These are phyloP conservation scores for Heliornis fulica DNA, from an alignment of 2,113 vertebrate genomes.

Conservation along the genomic window DNA sequence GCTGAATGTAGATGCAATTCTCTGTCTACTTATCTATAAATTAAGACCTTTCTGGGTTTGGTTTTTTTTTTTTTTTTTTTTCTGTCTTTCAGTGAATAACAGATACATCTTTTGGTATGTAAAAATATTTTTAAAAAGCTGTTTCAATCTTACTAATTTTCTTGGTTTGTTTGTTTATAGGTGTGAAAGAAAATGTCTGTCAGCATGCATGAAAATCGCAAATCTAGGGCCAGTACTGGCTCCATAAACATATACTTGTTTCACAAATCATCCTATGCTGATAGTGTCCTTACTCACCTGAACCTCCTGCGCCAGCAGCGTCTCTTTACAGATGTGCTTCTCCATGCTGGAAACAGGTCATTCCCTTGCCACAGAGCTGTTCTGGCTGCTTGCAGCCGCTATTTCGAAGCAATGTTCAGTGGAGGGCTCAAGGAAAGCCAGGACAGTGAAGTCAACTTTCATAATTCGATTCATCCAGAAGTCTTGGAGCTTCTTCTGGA, in stretches of 20 bases:
- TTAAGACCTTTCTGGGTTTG: too few relatives aligned
- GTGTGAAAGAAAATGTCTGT: slow-evolving; percentile 83
- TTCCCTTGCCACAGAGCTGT: slow-evolving; percentile 84
- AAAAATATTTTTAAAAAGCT: too few relatives aligned
- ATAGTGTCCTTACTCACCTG: slow-evolving; percentile 82
- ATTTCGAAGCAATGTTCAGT: slow-evolving; percentile 85
- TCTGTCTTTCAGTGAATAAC: background rate
- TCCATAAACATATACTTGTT: slow-evolving; percentile 85
- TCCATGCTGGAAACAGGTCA: slow-evolving; percentile 79
- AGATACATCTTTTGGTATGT: background rate
- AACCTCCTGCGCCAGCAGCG: slow-evolving; percentile 83
- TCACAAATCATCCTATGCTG: slow-evolving; percentile 84
- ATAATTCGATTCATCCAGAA: slow-evolving; percentile 82
- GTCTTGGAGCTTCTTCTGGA: slow-evolving; percentile 82
- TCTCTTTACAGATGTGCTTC: slow-evolving; percentile 83
- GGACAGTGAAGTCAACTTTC: slow-evolving; percentile 83
- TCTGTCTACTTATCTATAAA: background rate
- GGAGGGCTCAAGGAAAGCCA: slow-evolving; percentile 84
- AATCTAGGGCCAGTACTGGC: slow-evolving; percentile 82
- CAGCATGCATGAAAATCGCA: slow-evolving; percentile 84
- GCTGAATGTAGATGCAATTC: background rate
- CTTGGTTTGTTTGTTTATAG: slow-evolving; percentile 63
- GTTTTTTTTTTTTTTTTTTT: background rate
- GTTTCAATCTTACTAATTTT: background rate
- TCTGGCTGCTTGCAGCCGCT: slow-evolving; percentile 82